Evolutionary conservation across 2,888 invertebrate genomes (phyloP).

Genomic region (Eristalis pertinax): DNA sequence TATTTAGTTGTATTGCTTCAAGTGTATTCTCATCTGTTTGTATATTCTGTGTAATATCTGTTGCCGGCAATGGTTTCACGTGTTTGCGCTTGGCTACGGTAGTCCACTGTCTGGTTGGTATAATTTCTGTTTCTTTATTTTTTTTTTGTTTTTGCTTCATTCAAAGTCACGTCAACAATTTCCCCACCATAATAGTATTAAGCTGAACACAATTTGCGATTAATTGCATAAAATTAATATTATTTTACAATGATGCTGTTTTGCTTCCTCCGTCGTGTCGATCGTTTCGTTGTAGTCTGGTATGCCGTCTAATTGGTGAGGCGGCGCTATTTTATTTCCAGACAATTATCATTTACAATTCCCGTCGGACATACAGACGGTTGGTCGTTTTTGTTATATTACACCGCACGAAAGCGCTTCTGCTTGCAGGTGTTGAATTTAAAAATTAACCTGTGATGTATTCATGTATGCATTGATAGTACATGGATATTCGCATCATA

Average conservation of each 20-base stretch:
- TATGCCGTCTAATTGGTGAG: conserved; percentile 45
- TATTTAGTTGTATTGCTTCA: conserved; percentile 33
- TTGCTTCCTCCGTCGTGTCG: neutral
- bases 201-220: conserved; percentile 65
- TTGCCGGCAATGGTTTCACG: conserved; percentile 49
- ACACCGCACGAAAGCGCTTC: conserved; percentile 43
- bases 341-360: conserved; percentile 52
- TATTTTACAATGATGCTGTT: conserved; percentile 62
- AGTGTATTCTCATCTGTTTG: conserved; percentile 26
- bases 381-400: neutral
- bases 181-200: conserved; percentile 66
- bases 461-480: neutral
- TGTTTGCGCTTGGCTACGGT: conserved; percentile 55
- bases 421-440: conserved; percentile 61
- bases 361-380: conserved; percentile 45
- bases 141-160: conserved; percentile 14
- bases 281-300: conserved; percentile 44
- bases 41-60: conserved; percentile 18
- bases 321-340: conserved; percentile 51
- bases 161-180: conserved; percentile 65
- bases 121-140: conserved; percentile 10
- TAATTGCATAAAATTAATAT: conserved; percentile 69
- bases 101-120: conserved; percentile 53
- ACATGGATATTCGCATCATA: neutral
- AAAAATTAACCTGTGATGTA: conserved; percentile 24